Evolutionary conservation across 53 echinoderm and acorn worm genomes (phyloP).

Genomic region (Patiria pectinifera): DNA sequence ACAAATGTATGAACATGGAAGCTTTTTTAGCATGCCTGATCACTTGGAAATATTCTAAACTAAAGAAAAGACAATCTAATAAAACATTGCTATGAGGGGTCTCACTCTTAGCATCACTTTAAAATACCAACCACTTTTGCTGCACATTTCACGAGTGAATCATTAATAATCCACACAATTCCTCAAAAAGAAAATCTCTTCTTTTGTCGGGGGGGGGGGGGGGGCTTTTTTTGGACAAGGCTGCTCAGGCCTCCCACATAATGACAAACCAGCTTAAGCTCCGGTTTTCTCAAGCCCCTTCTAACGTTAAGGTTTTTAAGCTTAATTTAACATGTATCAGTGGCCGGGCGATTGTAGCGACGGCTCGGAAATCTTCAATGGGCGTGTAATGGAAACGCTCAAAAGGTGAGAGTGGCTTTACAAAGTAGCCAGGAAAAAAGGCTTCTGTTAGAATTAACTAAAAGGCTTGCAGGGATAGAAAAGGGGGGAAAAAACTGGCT

Average conservation of each 20-base stretch:
- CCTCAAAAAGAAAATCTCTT: not conserved
- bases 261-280: not conserved
- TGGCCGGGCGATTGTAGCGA: constrained; percentile 15
- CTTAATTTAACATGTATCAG: constrained; percentile 48
- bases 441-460: not conserved
- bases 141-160: too few relatives aligned
- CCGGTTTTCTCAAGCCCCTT: not conserved
- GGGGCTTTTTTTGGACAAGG: not conserved
- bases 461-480: too few relatives aligned
- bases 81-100: too few relatives aligned
- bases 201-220: not conserved
- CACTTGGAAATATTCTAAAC: too few relatives aligned
- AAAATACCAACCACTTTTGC: not conserved
- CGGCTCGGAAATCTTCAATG: not conserved
- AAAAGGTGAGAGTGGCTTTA: not conserved
- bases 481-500: too few relatives aligned
- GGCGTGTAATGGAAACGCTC: constrained; percentile 22
- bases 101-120: not conserved
- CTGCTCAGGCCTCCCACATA: not conserved
- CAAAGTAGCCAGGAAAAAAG: not conserved
- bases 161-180: not conserved
- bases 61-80: too few relatives aligned
- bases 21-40: too few relatives aligned
- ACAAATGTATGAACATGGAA: too few relatives aligned
- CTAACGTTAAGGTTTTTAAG: not conserved